Evolutionary conservation across 1,140 invertebrate genomes (phyloP), one percentile per base, ranked within the genome.

Genomic region (Ptiloglossa arizonensis): DNA sequence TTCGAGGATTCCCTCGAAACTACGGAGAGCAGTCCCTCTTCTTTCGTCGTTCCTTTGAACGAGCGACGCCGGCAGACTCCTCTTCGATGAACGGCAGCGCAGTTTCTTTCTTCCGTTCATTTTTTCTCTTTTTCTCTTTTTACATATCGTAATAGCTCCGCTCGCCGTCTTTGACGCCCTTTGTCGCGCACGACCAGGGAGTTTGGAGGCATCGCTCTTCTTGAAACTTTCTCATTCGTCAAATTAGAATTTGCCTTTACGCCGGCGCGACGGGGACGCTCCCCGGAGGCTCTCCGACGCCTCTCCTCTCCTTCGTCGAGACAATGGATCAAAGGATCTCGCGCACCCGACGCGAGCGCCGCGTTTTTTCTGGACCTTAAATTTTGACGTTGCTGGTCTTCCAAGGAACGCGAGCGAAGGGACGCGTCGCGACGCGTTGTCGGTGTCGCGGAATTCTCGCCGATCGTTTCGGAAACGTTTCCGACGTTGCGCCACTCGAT

Each of bases 141-240:
- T 81, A 81, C 82, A 85, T 85, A 81, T 84, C 79, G 83, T 69
- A 84, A 84, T 78, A 57, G 62, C 59, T 77, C 62, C 15, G 38
- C 81, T 22, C 19, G 44, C 35, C 54, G 71, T 56, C 82, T 85
- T 85, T 85, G 83, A 85, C 56, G 81, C 56, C 68, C 85, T 85
- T 87, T 87, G 86, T 82, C 73, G 77, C 75, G 76, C 62, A 38
- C 50, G 46, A 24, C 57, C 38, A 52, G 67, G 66, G 70, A 64
- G 80, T 63, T 82, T 32, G 79, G 73, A 84, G 60, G 67, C 48
- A 80, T 50, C 81, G 77, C 32, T 74, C 85, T 85, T 79, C 88
- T 89, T 86, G 86, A 90, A 90, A 89, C 86, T 91, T 91, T 86
- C 86, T 90, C 88, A 90, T 90, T 90, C 89, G 89, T 89, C 90